phyloP scores from a whole-genome alignment of 2,797 vertebrate species.

The Hoplostethus atlanticus region DNA sequence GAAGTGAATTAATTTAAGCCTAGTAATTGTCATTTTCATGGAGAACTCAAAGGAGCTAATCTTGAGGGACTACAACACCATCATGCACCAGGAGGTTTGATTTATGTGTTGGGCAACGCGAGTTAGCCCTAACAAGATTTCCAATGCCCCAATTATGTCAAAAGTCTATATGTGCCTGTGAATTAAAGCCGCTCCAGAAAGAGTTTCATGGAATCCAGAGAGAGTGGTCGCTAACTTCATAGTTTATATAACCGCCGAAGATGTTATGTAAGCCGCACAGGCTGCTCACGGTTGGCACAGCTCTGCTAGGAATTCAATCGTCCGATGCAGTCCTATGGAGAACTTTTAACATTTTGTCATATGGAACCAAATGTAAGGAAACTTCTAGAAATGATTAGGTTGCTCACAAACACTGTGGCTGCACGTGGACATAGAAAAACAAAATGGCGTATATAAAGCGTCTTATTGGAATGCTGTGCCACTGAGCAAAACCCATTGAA shows the following conservation, averaged over 20 bases:
- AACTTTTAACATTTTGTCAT: neutral
- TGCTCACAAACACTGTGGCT: constrained; percentile 6
- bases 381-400: neutral
- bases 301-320: constrained; percentile 48
- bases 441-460: constrained; percentile 6
- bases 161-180: constrained; percentile 1
- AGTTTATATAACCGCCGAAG: constrained; percentile 49
- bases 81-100: too few relatives aligned
- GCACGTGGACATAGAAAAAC: neutral
- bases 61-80: too few relatives aligned
- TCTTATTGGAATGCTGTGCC: constrained; percentile 21
- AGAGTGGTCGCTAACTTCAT: constrained; percentile 51
- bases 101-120: too few relatives aligned
- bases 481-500: constrained; percentile 15
- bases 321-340: constrained; percentile 17
- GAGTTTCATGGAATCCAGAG: constrained; percentile 29
- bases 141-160: constrained; percentile 3
- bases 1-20: too few relatives aligned
- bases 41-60: too few relatives aligned
- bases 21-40: too few relatives aligned
- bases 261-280: neutral
- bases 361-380: neutral
- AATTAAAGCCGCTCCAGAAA: constrained; percentile 13
- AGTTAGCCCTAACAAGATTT: constrained; percentile 5
- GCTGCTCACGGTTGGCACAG: constrained; percentile 39